Evolutionary conservation across 2,888 invertebrate genomes (phyloP).

Genomic region (Drosophila heteroneura): DNA sequence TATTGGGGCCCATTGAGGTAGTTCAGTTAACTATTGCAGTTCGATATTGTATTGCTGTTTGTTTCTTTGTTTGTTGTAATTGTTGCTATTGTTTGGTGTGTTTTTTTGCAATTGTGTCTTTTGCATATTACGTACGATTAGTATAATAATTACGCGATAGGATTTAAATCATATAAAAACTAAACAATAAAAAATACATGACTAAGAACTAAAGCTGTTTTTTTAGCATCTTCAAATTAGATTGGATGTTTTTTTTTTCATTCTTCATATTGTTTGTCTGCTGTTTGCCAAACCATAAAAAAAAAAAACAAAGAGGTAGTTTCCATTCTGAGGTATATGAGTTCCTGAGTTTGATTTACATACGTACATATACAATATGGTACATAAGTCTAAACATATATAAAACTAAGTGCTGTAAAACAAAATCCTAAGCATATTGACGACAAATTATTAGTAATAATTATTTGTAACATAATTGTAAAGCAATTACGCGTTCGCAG

Average conservation of each 20-base stretch:
- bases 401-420: slow-evolving; percentile 44
- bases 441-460: slow-evolving; percentile 20
- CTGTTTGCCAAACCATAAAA: slow-evolving; percentile 47
- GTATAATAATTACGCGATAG: slow-evolving; percentile 33
- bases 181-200: slow-evolving; percentile 61
- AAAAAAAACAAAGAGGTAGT: slow-evolving; percentile 72
- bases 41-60: slow-evolving; percentile 72
- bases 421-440: slow-evolving; percentile 31
- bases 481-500: slow-evolving; percentile 9
- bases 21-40: slow-evolving; percentile 85
- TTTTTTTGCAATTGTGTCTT: slow-evolving; percentile 50
- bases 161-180: slow-evolving; percentile 46
- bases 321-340: slow-evolving; percentile 84
- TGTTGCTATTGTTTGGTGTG: slow-evolving; percentile 27
- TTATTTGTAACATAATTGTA: slow-evolving; percentile 20
- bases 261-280: slow-evolving; percentile 17
- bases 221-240: slow-evolving; percentile 72
- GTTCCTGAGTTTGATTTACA: slow-evolving; percentile 83
- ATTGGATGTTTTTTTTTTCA: slow-evolving; percentile 13
- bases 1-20: slow-evolving; percentile 84
- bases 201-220: slow-evolving; percentile 66
- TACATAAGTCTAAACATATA: slow-evolving; percentile 50
- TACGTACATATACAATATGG: slow-evolving; percentile 24
- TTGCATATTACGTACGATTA: slow-evolving; percentile 53
- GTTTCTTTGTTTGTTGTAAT: slow-evolving; percentile 54